Base-by-base conservation (phyloP, 2,888 invertebrate genomes). In the Pilophorus perplexus region DNA sequence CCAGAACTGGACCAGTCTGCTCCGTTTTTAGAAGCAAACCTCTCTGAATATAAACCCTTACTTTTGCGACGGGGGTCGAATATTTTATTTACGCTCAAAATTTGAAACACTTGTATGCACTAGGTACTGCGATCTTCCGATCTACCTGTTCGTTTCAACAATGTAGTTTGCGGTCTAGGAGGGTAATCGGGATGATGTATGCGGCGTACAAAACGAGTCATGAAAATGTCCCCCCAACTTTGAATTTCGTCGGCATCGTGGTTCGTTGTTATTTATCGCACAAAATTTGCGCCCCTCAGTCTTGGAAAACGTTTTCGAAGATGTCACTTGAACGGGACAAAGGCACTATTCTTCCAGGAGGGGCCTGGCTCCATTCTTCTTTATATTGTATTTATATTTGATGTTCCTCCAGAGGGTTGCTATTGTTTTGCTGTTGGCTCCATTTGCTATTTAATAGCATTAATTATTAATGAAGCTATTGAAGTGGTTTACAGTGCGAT, bases 341-440 rank as follows among this genome's bases (percentile, higher is more conserved):
- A 4, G n/a, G n/a, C 40, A 12, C 4, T 6, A 16, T 10, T 3
- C 16, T 40, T 40, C 40, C 40, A 6, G 40, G 40, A 14, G 40
- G 12, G 12, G 5, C n/a, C n/a, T n/a, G n/a, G n/a, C n/a, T 40
- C 40, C 40, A 40, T 40, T 40, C 12, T 40, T 40, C 40, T 40
- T 40, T 40, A n/a, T 40, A 40, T 40, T 40, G n/a, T 40, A 12
- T 40, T 40, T 12, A 40, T 40, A 16, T 12, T 40, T 12, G 40
- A 40, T 40, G 40, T 40, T 3, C n/a, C 40, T 40, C 12, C 40
- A 40, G 40, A 40, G 40, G 40, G 40, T 12, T 40, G n/a, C n/a
- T 40, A 40, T 40, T 40, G 40, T 40, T 40, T 12, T n/a, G 3
- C 14, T 40, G 40, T 40, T 40, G 40, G 40, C 40, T 40, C 40